Percentiles rank a stretch among this genome's conserved stretches.
Evolutionary conservation across 2,113 vertebrate species (phyloP).

Genomic region (Mixornis gularis): DNA sequence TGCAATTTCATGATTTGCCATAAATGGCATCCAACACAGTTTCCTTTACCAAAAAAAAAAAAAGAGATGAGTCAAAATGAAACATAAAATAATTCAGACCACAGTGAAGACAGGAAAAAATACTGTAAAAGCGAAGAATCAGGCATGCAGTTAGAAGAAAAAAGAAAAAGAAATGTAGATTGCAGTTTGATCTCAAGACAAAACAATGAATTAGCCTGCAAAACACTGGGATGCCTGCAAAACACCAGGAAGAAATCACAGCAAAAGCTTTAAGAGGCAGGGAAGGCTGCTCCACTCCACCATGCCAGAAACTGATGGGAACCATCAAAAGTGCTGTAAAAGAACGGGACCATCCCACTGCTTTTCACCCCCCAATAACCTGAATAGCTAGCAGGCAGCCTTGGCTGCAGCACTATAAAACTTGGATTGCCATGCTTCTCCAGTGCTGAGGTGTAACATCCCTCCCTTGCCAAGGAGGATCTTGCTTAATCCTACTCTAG

Average conservation of each 20-base stretch:
- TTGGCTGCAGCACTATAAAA: background rate
- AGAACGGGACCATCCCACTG: rapidly evolving
- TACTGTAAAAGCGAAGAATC: background rate
- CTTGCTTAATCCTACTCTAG: background rate
- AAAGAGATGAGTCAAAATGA: background rate
- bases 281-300: background rate
- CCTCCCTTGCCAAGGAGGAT: background rate
- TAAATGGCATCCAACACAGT: background rate
- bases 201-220: background rate
- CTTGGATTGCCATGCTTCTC: background rate
- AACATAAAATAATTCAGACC: background rate
- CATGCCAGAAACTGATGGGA: background rate
- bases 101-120: background rate
- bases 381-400: background rate
- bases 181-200: background rate
- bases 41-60: background rate
- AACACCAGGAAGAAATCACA: background rate
- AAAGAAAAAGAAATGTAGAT: background rate
- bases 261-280: background rate
- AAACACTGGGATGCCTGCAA: background rate
- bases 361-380: background rate
- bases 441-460: rapidly evolving
- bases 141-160: background rate
- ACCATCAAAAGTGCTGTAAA: background rate
- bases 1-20: background rate